phyloP scores from a whole-genome alignment of 2,797 vertebrate genomes.

The Sciurus vulgaris region DNA sequence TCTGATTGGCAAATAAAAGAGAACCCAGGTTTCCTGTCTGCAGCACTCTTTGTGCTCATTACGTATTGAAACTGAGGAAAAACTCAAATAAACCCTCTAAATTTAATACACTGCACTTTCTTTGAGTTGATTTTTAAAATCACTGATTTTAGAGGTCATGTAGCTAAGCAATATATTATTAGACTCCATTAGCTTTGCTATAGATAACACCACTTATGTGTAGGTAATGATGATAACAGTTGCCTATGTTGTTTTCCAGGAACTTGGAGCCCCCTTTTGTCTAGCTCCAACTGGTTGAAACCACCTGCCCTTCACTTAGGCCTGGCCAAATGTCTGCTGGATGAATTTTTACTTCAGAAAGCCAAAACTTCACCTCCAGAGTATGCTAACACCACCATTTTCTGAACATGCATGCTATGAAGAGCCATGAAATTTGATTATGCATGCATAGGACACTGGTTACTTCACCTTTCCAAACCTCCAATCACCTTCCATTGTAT shows the following conservation, averaged over 20 bases:
- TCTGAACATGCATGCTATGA: not conserved
- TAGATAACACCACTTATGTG: not conserved
- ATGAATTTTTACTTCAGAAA: not conserved
- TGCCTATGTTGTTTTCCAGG: not conserved
- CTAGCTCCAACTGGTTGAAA: not conserved
- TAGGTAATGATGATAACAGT: not conserved
- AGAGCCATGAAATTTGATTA: not conserved
- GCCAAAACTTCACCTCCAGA: not conserved
- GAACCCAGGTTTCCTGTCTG: not conserved
- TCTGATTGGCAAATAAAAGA: accelerated
- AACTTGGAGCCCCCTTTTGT: not conserved
- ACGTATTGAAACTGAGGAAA: not conserved
- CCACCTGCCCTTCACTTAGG: not conserved
- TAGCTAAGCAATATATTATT: not conserved
- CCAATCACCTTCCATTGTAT: accelerated
- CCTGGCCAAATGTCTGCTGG: no score
- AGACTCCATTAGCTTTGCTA: not conserved
- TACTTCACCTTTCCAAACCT: not conserved
- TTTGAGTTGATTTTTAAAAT: not conserved
- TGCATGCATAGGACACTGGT: accelerated
- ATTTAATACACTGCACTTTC: no score
- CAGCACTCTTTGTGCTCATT: accelerated
- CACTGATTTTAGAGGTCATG: no score
- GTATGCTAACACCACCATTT: not conserved
- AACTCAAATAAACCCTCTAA: not conserved